A percentile compares a stretch with the other conserved stretches of the same genome.
phyloP scores from a whole-genome alignment of 2,888 invertebrate genomes.

The Metopia argyrocephala region DNA sequence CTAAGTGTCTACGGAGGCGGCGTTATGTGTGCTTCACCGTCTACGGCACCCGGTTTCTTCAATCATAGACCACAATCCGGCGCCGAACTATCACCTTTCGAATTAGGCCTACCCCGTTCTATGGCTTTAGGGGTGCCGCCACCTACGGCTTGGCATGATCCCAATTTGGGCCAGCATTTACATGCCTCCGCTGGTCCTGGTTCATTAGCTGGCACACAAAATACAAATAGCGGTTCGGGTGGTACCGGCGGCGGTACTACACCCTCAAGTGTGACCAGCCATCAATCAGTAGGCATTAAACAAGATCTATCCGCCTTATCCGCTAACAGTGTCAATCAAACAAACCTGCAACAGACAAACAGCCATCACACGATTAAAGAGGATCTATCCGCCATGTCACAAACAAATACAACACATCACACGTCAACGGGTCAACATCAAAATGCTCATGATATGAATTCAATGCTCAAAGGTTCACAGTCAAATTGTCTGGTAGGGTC shows the following conservation, averaged over 20 bases:
- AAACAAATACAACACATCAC: slow-evolving; percentile 67
- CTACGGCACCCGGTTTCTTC: slow-evolving; percentile 79
- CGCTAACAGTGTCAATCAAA: slow-evolving; percentile 59
- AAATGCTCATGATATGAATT: slow-evolving; percentile 72
- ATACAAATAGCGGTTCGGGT: slow-evolving; percentile 61
- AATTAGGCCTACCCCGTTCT: slow-evolving; percentile 78
- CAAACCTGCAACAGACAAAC: slow-evolving; percentile 71
- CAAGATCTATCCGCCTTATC: slow-evolving; percentile 75
- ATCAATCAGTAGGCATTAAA: slow-evolving; percentile 75
- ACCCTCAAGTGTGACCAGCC: slow-evolving; percentile 76
- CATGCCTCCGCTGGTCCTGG: slow-evolving; percentile 78
- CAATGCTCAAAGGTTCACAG: slow-evolving; percentile 75
- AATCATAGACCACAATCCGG: slow-evolving; percentile 78
- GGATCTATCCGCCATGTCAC: slow-evolving; percentile 74
- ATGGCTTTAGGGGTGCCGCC: slow-evolving; percentile 83
- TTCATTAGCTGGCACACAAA: slow-evolving; percentile 71
- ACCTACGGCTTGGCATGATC: slow-evolving; percentile 81
- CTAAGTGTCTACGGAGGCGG: slow-evolving; percentile 79
- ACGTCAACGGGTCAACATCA: slow-evolving; percentile 67
- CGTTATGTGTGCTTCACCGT: slow-evolving; percentile 79
- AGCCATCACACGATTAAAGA: slow-evolving; percentile 76
- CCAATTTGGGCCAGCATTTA: slow-evolving; percentile 78
- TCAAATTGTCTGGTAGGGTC: slow-evolving; percentile 68
- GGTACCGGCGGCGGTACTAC: slow-evolving; percentile 79
- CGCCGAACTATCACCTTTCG: slow-evolving; percentile 78